These are phyloP conservation scores for Thera britannica DNA, from an alignment of 2,888 invertebrate genomes.

Conservation along the genomic window DNA sequence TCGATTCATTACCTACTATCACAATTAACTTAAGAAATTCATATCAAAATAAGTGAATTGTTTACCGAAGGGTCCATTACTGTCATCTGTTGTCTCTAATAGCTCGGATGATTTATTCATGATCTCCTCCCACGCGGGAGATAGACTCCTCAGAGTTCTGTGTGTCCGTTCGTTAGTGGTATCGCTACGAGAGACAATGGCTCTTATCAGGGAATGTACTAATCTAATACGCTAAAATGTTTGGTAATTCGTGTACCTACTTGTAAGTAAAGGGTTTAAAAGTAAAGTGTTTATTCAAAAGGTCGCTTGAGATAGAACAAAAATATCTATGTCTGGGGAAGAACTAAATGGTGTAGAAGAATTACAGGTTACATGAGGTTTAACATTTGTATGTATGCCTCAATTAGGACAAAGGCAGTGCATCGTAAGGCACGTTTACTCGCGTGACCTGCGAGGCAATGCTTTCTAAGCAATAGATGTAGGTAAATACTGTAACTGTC, in stretches of 20 bases:
- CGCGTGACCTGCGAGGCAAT: too few relatives aligned
- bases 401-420: too few relatives aligned
- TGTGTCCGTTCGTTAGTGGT: constrained; percentile 18
- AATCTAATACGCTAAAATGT: constrained; percentile 44
- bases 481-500: too few relatives aligned
- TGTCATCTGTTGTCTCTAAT: constrained; percentile 21
- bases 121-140: constrained; percentile 28
- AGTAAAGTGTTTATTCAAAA: too few relatives aligned
- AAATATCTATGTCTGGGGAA: too few relatives aligned
- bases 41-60: constrained; percentile 13
- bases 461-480: too few relatives aligned
- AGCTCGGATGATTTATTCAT: constrained; percentile 30
- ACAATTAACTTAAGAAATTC: not conserved
- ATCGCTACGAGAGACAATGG: constrained; percentile 26
- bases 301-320: too few relatives aligned
- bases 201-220: constrained; percentile 33
- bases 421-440: too few relatives aligned
- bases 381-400: too few relatives aligned
- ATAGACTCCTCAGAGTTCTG: constrained; percentile 17
- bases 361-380: too few relatives aligned
- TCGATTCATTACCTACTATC: not conserved
- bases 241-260: constrained; percentile 15
- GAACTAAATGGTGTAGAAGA: too few relatives aligned
- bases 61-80: constrained; percentile 24
- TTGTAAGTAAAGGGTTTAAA: too few relatives aligned